Conservation (phyloP, 2,113 vertebrate genomes). For the Erythrocercus mccallii region DNA sequence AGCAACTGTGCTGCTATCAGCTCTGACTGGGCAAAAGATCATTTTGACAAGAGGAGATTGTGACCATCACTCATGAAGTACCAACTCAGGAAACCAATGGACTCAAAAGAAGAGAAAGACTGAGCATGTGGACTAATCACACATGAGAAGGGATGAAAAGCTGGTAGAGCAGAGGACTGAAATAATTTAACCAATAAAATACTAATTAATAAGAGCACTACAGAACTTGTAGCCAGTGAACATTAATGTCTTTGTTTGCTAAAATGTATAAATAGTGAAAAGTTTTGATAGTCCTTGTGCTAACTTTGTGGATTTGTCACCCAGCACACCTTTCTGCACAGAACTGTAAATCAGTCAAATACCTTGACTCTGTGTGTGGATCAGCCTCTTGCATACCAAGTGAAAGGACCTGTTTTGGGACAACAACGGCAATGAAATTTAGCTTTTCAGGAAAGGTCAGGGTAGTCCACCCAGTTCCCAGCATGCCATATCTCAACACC, state of each 20-base stretch:
- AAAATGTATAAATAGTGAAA: background rate
- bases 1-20: background rate
- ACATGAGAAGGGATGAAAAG: background rate
- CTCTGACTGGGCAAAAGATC: background rate
- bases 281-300: background rate
- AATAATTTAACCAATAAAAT: background rate
- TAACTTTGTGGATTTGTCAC: background rate
- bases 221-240: background rate
- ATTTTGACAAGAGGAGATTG: background rate
- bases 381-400: background rate
- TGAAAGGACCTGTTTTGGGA: background rate
- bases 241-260: background rate
- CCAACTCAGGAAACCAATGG: fast-evolving
- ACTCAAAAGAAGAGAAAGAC: background rate
- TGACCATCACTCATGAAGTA: background rate
- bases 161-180: background rate
- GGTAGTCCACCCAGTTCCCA: background rate
- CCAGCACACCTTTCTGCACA: background rate
- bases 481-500: background rate
- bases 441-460: background rate
- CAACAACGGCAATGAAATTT: background rate
- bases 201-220: background rate
- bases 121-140: background rate
- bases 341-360: background rate
- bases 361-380: fast-evolving